Evolutionary conservation across 2,797 vertebrate species (phyloP), one percentile per base, ranked within the genome.

Genomic region (Sebastes flavidus): DNA sequence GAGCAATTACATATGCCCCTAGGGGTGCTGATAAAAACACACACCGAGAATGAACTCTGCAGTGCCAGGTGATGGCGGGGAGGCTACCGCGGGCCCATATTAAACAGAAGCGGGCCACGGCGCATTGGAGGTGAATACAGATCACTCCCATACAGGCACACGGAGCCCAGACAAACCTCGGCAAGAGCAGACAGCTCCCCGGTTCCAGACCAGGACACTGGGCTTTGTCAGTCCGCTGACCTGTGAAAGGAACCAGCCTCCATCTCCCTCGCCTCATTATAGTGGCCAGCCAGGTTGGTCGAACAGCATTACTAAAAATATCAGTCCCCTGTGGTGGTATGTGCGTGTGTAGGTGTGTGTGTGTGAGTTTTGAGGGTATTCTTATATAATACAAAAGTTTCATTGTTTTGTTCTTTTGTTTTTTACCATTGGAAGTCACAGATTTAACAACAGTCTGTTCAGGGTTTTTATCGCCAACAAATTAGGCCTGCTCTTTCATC

Each of bases 1-100:
- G 67, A 87, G 85, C 90, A 92, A 95, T 94, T 94, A 93, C 92
- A 83, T 52, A 60, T 82, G 65, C 80, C 89, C 90, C 88, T n/a
- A 36, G 76, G 88, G 88, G 80, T 73, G 82, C 71, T 65, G 87
- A 89, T 91, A 90, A 92, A 91, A 92, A 91, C 83, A 90, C 86
- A 81, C 77, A 58, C 60, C 42, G 81, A 82, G 88, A 90, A 89
- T 90, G 84, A 91, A 92, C 82, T 88, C 73, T 49, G 85, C 83
- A 32, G 78, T 72, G 82, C 80, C 88, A 90, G 88, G 89, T 90
- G 88, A 92, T 73, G 85, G 85, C 49, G 30, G 70, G 54, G 78
- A 74, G 83, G 84, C 68, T 77, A 83, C 84, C 32, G 80, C 69
- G 46, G 78, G 76, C 65, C 75, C 90, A 90, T 93, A 89, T 91